A percentile compares a stretch with the other conserved stretches of the same genome.
These are phyloP conservation scores for Cebus imitator DNA, from an alignment of 2,113 vertebrate species.

Conservation along the genomic window DNA sequence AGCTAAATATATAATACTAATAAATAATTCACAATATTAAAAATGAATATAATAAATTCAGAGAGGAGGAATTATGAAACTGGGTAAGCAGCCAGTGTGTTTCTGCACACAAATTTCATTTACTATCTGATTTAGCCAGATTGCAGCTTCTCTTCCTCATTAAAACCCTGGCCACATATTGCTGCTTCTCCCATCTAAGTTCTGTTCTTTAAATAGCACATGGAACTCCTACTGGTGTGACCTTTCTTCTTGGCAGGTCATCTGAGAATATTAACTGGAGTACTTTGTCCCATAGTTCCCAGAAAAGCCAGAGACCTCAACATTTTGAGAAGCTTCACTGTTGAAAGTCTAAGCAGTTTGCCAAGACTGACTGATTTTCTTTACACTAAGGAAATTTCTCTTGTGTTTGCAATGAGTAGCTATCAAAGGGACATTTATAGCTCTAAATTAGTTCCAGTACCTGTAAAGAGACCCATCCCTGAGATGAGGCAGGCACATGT, in stretches of 20 bases:
- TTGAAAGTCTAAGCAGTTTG: neutral
- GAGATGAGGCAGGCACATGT: neutral
- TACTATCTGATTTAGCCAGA: neutral
- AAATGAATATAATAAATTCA: conserved; percentile 52
- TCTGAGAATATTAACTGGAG: conserved; percentile 25
- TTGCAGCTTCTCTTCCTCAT: neutral
- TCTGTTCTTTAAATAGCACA: conserved; percentile 42
- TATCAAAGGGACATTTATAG: neutral
- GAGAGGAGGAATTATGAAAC: neutral
- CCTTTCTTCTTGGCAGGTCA: conserved; percentile 51
- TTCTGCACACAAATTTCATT: conserved; percentile 24
- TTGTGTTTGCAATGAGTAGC: conserved; percentile 6
- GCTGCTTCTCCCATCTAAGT: neutral
- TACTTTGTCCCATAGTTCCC: neutral
- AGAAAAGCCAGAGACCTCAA: conserved; percentile 42
- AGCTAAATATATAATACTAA: conserved; percentile 53
- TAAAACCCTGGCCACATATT: neutral
- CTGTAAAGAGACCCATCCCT: neutral
- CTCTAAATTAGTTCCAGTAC: neutral
- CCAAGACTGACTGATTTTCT: conserved; percentile 4
- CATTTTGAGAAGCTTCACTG: conserved; percentile 38
- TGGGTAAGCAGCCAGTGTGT: neutral
- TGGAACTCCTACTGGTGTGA: neutral
- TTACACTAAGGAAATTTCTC: conserved; percentile 38
- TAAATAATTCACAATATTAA: conserved; percentile 59